These are phyloP conservation scores for Pseudomyrmex flavicornis DNA, from an alignment of 1,140 invertebrate genomes.

Conservation along the genomic window DNA sequence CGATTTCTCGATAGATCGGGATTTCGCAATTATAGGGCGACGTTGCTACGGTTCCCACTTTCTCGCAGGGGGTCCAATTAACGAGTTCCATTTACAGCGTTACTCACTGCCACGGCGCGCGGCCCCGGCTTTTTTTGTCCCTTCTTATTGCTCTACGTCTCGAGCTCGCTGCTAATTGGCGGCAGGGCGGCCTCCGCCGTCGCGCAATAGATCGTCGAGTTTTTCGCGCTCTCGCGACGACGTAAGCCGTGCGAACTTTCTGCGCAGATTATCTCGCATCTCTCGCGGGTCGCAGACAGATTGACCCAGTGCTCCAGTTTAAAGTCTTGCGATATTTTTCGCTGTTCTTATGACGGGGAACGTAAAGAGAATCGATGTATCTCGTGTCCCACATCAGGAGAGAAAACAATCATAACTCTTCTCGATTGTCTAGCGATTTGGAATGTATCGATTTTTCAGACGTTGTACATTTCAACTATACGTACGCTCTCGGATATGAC, in stretches of 20 bases:
- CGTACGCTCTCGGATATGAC: too few species aligned
- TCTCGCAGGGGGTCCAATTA: conserved; percentile 51
- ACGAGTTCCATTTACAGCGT: conserved; percentile 60
- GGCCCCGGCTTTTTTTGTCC: conserved; percentile 36
- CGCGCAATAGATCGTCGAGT: conserved; percentile 49
- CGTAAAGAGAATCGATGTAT: too few species aligned
- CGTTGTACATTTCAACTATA: too few species aligned
- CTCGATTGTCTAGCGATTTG: neutral
- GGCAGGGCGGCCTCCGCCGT: conserved; percentile 7
- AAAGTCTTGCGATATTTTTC: conserved; percentile 23
- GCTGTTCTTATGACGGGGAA: neutral
- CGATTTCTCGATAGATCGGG: conserved; percentile 43
- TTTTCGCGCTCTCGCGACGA: conserved; percentile 30
- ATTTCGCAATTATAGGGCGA: conserved; percentile 56
- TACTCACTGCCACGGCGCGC: conserved; percentile 22
- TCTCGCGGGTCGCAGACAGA: conserved; percentile 18
- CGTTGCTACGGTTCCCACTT: conserved; percentile 20
- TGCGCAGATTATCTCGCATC: conserved; percentile 44
- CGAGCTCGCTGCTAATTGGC: conserved; percentile 54
- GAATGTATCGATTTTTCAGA: too few species aligned
- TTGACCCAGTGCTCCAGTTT: conserved; percentile 51
- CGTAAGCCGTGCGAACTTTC: conserved; percentile 59
- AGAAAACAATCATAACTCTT: neutral
- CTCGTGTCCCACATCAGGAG: too few species aligned
- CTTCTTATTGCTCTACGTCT: conserved; percentile 51